These are phyloP conservation scores for Pogonus chalceus DNA, from an alignment of 1,140 invertebrate species.

Conservation along the genomic window DNA sequence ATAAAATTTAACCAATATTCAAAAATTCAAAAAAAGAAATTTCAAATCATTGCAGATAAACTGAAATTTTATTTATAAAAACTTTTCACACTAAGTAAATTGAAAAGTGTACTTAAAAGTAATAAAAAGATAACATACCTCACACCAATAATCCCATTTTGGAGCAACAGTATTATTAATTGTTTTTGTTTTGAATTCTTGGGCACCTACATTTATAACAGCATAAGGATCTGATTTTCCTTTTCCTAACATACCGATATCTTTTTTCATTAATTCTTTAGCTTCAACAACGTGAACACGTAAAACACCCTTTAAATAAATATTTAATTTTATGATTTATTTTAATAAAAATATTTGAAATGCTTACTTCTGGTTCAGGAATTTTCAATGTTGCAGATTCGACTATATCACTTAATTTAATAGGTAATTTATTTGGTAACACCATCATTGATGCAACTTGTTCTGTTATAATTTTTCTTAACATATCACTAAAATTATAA, in stretches of 20 bases:
- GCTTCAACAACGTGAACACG: constrained; percentile 84
- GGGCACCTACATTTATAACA: constrained; percentile 75
- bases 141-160: constrained; percentile 89
- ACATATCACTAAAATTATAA: constrained; percentile 71
- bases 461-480: constrained; percentile 81
- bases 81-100: no score
- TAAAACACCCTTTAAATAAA: constrained; percentile 57
- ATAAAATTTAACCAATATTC: no score
- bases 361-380: constrained; percentile 73
- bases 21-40: no score
- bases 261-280: constrained; percentile 87
- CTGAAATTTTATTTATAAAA: no score
- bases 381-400: constrained; percentile 68
- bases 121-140: no score
- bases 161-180: constrained; percentile 89
- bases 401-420: constrained; percentile 72
- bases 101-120: no score
- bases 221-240: constrained; percentile 94
- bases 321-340: constrained; percentile 4
- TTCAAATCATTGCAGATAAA: no score
- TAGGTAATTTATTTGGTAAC: constrained; percentile 85
- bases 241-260: constrained; percentile 82
- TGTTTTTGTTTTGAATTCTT: constrained; percentile 77
- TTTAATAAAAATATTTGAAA: constrained; percentile 6
- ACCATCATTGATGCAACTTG: constrained; percentile 84